Percentiles rank a stretch among this genome's conserved stretches.
Evolutionary conservation across 1,140 invertebrate species (phyloP).

Genomic region (Trachelipus rathkii): DNA sequence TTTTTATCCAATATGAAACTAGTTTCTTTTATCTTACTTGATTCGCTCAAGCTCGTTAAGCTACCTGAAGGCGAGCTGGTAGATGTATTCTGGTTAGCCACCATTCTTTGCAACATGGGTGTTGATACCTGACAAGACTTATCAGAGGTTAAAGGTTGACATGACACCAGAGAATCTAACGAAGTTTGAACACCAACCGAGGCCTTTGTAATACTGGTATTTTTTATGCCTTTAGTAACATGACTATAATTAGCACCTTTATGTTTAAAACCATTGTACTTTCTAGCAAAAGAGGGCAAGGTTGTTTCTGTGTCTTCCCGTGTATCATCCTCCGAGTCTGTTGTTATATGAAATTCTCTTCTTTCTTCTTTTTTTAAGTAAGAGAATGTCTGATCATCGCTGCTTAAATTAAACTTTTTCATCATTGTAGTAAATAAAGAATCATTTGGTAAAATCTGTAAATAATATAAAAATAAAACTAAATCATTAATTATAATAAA

Average conservation of each 20-base stretch:
- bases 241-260: constrained; percentile 14
- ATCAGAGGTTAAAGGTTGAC: constrained; percentile 22
- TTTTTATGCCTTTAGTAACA: constrained; percentile 12
- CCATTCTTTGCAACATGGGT: constrained; percentile 22
- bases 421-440: constrained; percentile 37
- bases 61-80: not conserved
- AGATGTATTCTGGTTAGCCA: constrained; percentile 1
- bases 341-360: constrained; percentile 26
- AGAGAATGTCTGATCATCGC: constrained; percentile 31
- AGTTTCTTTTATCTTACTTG: not conserved
- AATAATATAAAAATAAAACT: not conserved
- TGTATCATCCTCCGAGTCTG: constrained; percentile 35
- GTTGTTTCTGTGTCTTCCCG: constrained; percentile 24
- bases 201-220: not conserved
- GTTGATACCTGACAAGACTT: constrained; percentile 30
- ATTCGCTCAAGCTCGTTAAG: not conserved
- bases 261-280: constrained; percentile 16
- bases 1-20: not conserved
- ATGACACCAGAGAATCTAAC: not conserved
- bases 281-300: constrained; percentile 21
- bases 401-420: constrained; percentile 36
- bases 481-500: not conserved
- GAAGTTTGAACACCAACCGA: constrained; percentile 31
- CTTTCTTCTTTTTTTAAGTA: constrained; percentile 22
- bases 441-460: constrained; percentile 37